Evolutionary conservation across 2,888 invertebrate genomes (phyloP).

Genomic region (Penaeus monodon): DNA sequence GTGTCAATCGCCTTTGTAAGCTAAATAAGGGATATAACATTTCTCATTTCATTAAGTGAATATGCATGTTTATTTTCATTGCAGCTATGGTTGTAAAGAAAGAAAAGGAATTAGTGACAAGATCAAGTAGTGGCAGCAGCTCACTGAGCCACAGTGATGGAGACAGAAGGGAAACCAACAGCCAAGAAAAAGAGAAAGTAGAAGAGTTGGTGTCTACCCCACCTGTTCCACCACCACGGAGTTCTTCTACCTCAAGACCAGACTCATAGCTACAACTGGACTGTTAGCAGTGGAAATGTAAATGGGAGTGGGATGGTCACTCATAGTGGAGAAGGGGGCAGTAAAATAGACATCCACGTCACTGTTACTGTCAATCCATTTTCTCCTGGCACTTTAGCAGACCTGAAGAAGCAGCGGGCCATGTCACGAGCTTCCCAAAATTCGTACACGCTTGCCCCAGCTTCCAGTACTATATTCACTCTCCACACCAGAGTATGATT

Average conservation of each 20-base stretch:
- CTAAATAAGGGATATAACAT: background rate
- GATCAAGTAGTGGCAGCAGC: slow-evolving; percentile 36
- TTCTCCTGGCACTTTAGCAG: slow-evolving; percentile 81
- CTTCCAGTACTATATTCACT: slow-evolving; percentile 55
- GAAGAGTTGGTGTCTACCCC: slow-evolving; percentile 23
- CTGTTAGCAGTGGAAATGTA: background rate
- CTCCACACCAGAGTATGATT: slow-evolving; percentile 34
- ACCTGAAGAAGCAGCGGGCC: slow-evolving; percentile 91
- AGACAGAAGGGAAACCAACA: background rate
- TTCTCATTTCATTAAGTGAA: background rate
- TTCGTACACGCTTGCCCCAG: slow-evolving; percentile 49
- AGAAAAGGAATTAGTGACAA: slow-evolving; percentile 35
- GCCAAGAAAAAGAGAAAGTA: background rate
- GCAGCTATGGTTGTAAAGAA: slow-evolving; percentile 40
- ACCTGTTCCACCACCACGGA: slow-evolving; percentile 60
- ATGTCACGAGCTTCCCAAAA: slow-evolving; percentile 68
- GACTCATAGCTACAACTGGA: slow-evolving; percentile 29
- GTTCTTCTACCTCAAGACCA: slow-evolving; percentile 44
- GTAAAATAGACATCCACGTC: slow-evolving; percentile 83
- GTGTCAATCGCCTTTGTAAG: no score
- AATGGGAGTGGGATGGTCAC: slow-evolving; percentile 50
- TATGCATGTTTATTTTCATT: background rate
- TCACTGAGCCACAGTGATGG: background rate
- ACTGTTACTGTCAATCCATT: slow-evolving; percentile 80
- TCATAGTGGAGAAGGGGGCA: slow-evolving; percentile 56